Conservation (phyloP, 2,888 invertebrate genomes). For the Lamproptera curius region DNA sequence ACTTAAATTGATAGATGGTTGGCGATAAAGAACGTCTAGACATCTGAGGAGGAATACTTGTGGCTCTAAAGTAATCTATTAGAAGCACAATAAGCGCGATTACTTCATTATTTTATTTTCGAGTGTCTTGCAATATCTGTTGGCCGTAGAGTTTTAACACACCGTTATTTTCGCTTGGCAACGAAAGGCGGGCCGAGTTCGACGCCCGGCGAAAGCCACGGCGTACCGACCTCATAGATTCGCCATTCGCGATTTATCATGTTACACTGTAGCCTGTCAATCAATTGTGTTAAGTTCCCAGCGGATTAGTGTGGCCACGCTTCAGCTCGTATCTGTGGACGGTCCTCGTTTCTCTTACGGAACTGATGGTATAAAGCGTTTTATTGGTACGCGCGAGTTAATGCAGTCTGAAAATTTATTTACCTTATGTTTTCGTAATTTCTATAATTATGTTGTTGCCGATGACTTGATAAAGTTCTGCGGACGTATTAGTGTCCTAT, state of each 20-base stretch:
- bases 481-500: too few species aligned
- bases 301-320: slow-evolving; percentile 20
- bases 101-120: slow-evolving; percentile 9
- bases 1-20: not conserved
- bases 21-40: too few species aligned
- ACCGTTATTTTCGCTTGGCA: slow-evolving; percentile 65
- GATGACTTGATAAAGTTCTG: too few species aligned
- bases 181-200: slow-evolving; percentile 60
- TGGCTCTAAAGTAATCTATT: not conserved
- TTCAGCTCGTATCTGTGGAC: not conserved
- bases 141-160: slow-evolving; percentile 37
- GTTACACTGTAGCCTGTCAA: slow-evolving; percentile 48
- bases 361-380: too few species aligned
- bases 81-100: not conserved
- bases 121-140: slow-evolving; percentile 10
- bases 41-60: too few species aligned
- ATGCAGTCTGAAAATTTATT: too few species aligned
- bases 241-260: slow-evolving; percentile 68
- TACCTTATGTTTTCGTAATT: too few species aligned
- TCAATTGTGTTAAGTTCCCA: slow-evolving; percentile 29
- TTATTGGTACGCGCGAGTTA: too few species aligned
- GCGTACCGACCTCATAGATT: slow-evolving; percentile 64
- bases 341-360: too few species aligned
- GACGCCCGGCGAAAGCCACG: slow-evolving; percentile 66
- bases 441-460: too few species aligned